Base-by-base conservation (phyloP, 2,888 invertebrate species). In the Drosophila cyrtoloma region DNA sequence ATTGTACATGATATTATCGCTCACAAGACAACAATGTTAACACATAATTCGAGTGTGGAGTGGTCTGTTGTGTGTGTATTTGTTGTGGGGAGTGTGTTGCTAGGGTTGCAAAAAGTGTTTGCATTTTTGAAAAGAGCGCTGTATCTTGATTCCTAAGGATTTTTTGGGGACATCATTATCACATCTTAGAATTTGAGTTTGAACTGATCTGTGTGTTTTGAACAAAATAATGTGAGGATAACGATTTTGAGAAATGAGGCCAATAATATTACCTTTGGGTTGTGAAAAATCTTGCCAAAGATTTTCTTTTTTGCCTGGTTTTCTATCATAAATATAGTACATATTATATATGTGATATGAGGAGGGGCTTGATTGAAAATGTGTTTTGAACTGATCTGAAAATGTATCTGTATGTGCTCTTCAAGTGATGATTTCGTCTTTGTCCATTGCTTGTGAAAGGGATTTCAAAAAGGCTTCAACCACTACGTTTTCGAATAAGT, bases 1-100 rank as follows among this genome's bases (percentile, higher is more conserved):
- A 89, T 89, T 80, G 69, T 69, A 81, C 88, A 86, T 85, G 88
- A 87, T 82, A 86, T 87, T 86, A 86, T 89, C 85, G 72, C 77
- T 59, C 57, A 61, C 50, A 69, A 61, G 69, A 72, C 66, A 73
- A 81, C 67, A 52, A 12, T 47, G 12, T n/a, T 47, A 42, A 50
- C 7, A 85, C 64, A 64, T 37, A 76, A 87, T 71, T 64, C 63
- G 7, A 76, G 50, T 64, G 61, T 37, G 19, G n/a, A 19, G 12
- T 37, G 9, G 9, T 35, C 14, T 50, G 35, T 39, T 37, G 30
- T 60, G 28, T 33, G 51, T 57, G 56, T 19, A 12, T 44, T 30
- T 55, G 51, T 35, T 59, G 52, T 6, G 6, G 47, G 50, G 58
- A 53, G 58, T 14, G 55, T 55, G 19, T 28, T 56, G 22, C 26